Conservation (phyloP, 2,113 vertebrate genomes). For the Mus spicilegus region DNA sequence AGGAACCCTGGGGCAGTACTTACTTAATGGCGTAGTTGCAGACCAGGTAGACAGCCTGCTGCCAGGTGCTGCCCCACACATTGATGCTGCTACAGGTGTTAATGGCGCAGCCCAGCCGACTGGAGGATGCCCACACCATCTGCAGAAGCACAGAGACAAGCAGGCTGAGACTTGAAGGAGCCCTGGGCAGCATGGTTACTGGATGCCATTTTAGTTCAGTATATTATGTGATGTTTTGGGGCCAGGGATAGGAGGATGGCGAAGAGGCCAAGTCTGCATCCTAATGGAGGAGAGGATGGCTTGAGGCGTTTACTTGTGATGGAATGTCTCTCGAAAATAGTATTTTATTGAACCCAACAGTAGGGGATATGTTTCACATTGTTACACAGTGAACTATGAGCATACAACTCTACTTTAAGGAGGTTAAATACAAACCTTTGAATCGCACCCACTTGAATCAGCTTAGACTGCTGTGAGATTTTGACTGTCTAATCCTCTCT, state of each 20-base stretch:
- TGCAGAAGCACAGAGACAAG: conserved; percentile 78
- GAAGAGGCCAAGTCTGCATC: not conserved
- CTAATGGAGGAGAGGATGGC: not conserved
- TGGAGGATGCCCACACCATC: conserved; percentile 97
- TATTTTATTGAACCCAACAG: not conserved
- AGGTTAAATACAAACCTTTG: not conserved
- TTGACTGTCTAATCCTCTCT: not conserved
- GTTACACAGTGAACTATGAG: not conserved
- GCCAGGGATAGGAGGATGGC: accelerated
- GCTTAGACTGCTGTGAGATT: not conserved
- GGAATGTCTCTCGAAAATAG: not conserved
- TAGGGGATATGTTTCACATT: not conserved
- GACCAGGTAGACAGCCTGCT: conserved; percentile 89
- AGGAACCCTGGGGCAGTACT: conserved; percentile 63
- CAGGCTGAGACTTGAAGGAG: not conserved
- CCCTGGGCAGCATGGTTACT: not conserved
- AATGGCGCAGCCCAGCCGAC: conserved; percentile 92
- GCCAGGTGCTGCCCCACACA: conserved; percentile 91
- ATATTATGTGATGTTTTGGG: not conserved
- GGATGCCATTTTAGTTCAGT: not conserved
- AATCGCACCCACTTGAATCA: not conserved
- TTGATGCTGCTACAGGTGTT: conserved; percentile 89
- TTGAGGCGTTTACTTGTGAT: not conserved
- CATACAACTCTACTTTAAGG: too few relatives aligned
- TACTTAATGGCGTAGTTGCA: conserved; percentile 97